phyloP scores from a whole-genome alignment of 2,797 vertebrate species.

The Phalloptychus januarius region DNA sequence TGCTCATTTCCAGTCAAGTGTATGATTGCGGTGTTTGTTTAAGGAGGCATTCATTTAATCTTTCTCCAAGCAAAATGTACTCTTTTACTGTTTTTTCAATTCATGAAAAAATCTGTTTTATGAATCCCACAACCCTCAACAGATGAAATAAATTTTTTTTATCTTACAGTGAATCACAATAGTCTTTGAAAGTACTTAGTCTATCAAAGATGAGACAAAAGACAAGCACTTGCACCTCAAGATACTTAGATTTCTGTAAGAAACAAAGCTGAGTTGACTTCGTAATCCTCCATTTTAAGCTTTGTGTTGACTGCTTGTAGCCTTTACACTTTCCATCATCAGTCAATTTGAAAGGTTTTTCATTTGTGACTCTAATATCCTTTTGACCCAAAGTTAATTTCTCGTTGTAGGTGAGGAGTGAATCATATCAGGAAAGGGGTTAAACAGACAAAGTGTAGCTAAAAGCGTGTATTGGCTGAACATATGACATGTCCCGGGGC shows the following conservation, averaged over 20 bases:
- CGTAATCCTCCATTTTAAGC: constrained; percentile 8
- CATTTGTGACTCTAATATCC: constrained; percentile 6
- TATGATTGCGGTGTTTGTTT: constrained; percentile 64
- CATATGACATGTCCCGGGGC: constrained; percentile 1
- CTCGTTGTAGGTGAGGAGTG: constrained; percentile 3
- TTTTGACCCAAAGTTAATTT: constrained; percentile 38
- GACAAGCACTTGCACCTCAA: neutral
- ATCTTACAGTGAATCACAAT: constrained; percentile 18
- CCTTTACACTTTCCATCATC: constrained; percentile 27
- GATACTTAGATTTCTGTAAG: constrained; percentile 2
- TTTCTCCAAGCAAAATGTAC: constrained; percentile 38
- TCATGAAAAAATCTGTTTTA: constrained; percentile 24
- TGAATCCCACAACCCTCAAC: constrained; percentile 20
- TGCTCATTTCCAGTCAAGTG: constrained; percentile 58
- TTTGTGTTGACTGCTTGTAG: neutral
- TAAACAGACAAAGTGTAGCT: constrained; percentile 1
- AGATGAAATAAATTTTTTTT: constrained; percentile 12
- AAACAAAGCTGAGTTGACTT: neutral
- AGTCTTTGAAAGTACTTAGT: neutral
- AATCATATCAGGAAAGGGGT: neutral
- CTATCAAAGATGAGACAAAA: constrained; percentile 6
- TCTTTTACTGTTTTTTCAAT: constrained; percentile 25
- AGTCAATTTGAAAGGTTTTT: constrained; percentile 20
- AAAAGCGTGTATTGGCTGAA: constrained; percentile 14
- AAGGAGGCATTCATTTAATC: constrained; percentile 51